A percentile compares a stretch with the other conserved stretches of the same genome.
phyloP scores from a whole-genome alignment of 2,113 vertebrate species.

The Pelodiscus sinensis region DNA sequence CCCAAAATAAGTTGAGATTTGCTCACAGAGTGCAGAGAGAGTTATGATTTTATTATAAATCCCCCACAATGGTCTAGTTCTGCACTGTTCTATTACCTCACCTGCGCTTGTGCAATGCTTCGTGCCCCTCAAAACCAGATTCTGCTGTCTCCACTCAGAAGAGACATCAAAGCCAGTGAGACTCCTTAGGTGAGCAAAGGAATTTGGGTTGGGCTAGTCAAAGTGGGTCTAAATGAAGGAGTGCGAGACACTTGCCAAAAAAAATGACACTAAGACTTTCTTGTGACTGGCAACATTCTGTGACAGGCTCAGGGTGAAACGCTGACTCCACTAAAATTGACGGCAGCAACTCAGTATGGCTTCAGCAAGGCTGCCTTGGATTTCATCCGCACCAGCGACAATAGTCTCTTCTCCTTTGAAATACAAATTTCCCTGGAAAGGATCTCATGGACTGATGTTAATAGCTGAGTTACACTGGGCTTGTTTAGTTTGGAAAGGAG shows the following conservation, averaged over 20 bases:
- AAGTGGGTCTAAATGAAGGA: background rate
- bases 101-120: background rate
- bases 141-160: background rate
- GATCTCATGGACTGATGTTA: conserved; percentile 9
- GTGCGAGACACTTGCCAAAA: background rate
- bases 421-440: conserved; percentile 26
- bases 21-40: background rate
- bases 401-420: conserved; percentile 43
- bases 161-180: background rate
- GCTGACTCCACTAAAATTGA: background rate
- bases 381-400: background rate
- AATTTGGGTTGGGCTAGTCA: background rate
- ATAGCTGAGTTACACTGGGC: background rate
- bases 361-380: background rate
- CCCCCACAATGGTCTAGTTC: background rate
- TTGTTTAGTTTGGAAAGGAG: no score
- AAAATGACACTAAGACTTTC: background rate
- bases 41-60: background rate
- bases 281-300: background rate
- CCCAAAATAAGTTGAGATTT: background rate
- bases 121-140: background rate
- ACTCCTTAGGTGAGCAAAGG: background rate
- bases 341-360: background rate
- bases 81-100: background rate
- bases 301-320: background rate